Base-by-base conservation (phyloP, 1,140 invertebrate genomes). In the Drosophila athabasca region DNA sequence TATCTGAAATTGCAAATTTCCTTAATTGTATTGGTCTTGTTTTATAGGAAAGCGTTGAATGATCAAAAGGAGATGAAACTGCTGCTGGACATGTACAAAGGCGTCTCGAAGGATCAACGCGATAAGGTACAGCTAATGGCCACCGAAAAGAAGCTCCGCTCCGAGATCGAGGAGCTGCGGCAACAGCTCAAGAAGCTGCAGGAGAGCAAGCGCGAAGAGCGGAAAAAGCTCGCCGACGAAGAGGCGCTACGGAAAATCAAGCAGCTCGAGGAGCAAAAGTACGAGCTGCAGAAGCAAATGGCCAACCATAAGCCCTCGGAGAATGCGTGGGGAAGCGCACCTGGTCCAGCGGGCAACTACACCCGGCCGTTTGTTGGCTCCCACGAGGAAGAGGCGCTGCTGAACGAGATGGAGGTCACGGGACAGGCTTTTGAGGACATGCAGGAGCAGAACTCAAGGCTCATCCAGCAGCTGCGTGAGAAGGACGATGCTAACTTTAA, bases 401-500 rank as follows among this genome's bases (percentile, higher is more conserved):
- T 99, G 3, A 99, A 98, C 90, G 99, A 99, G 92, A 99, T 99
- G 97, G 99, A 99, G 92, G 98, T 99, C 1, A 99, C 98, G 0
- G 98, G 98, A 0, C 98, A 99, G 92, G 99, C 99, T 0, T 99
- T 99, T 91, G 98, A 99, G 92, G 98, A 99, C 89, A 99, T 99
- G 98, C 98, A 99, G 92, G 98, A 99, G 90, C 98, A 99, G 92
- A 99, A 99, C 93, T 97, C 97, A 0, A 93, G 98, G 29, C 93
- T 99, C 9, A 97, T 99, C 53, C 98, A 99, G 83, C 98, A 99
- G 92, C 92, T 99, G 15, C 93, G 97, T 3, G 98, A 99, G 91
- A 99, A 99, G 89, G 99, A 99, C 92, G 98, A 99, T 91, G 98
- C 98, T 3, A 99, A 99, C 92, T 99, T 99, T 88, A 99, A 99